A percentile compares a stretch with the other conserved stretches of the same genome.
Conservation (phyloP, 2,888 invertebrate genomes). For the Caenorhabditis uteleia region DNA sequence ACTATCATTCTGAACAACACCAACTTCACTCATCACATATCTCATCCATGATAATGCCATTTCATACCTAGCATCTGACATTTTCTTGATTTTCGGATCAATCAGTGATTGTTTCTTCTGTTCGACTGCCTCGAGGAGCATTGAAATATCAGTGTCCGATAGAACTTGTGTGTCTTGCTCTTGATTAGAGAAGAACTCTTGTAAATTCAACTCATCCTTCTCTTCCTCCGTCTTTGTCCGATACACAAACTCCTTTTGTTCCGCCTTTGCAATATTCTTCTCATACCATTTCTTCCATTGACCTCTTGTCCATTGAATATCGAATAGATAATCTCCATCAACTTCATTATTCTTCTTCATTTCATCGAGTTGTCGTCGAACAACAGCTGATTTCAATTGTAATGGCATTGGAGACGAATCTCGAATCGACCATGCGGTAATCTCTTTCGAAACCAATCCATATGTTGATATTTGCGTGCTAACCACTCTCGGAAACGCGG, state of each 20-base stretch:
- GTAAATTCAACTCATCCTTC: slow-evolving; percentile 47
- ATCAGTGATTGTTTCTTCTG: slow-evolving; percentile 15
- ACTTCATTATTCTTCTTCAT: slow-evolving; percentile 5
- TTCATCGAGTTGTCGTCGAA: slow-evolving; percentile 18
- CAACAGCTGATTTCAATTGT: slow-evolving; percentile 39
- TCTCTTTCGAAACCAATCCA: slow-evolving; percentile 25
- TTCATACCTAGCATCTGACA: slow-evolving; percentile 22
- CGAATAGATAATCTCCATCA: slow-evolving; percentile 18
- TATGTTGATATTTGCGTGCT: background rate
- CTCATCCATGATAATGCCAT: slow-evolving; percentile 49
- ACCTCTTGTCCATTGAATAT: slow-evolving; percentile 47
- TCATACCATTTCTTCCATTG: slow-evolving; percentile 58
- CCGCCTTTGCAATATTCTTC: slow-evolving; percentile 40
- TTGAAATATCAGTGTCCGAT: slow-evolving; percentile 30
- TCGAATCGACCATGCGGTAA: slow-evolving; percentile 40
- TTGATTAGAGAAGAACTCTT: slow-evolving; percentile 36
- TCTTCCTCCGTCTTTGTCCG: slow-evolving; percentile 56
- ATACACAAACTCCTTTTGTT: slow-evolving; percentile 57
- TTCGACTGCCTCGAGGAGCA: slow-evolving; percentile 40
- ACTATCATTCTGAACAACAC: slow-evolving; percentile 15
- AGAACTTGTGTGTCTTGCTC: slow-evolving; percentile 36
- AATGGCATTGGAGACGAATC: slow-evolving; percentile 52
- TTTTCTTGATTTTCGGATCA: slow-evolving; percentile 11
- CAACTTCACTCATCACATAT: slow-evolving; percentile 39
- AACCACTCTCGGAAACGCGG: slow-evolving; percentile 28